Evolutionary conservation across 2,797 vertebrate genomes (phyloP), one percentile per base, ranked within the genome.

Genomic region (Cirrhinus molitorella): DNA sequence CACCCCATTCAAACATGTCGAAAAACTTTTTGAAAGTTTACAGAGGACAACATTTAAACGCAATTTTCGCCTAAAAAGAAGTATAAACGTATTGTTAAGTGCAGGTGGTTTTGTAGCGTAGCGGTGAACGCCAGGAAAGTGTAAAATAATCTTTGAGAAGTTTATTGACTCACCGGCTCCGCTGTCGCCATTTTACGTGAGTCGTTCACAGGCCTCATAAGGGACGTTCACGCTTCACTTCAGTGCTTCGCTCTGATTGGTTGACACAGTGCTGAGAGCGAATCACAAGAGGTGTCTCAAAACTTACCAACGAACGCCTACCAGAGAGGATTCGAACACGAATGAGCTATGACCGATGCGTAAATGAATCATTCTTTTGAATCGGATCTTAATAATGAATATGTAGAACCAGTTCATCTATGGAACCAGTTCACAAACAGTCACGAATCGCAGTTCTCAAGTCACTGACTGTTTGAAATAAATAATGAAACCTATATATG

Each of bases 141-240:
- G 81, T 90, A 65, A 88, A 88, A 85, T 28, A 85, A 74, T 83
- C 85, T 81, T 87, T 82, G 23, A 53, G 21, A 80, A 61, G 70
- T 65, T 83, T 88, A 92, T 93, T 88, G 93, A 95, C 98, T 98
- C 96, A 99, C 98, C 98, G 97, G 97, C 95, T 98, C 97, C 95
- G 96, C 97, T 86, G 97, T 94, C 97, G 98, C 98, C 98, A 99
- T 98, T 95, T 99, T 98, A 96, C 93, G 94, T 96, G 90, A 95
- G 93, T 93, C 93, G 87, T 96, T 85, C 90, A 88, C 89, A 66
- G 88, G 88, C 88, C 89, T 85, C 90, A 87, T 90, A 88, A 92
- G 93, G 89, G 95, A 95, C 93, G 93, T 93, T 90, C 85, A 81
- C 34, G 81, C 34, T 17, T 45, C 25, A 17, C 81, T 67, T 16